Percentiles rank a stretch among this genome's conserved stretches.
These are phyloP conservation scores for Myopa testacea DNA, from an alignment of 2,888 invertebrate genomes.

Conservation along the genomic window DNA sequence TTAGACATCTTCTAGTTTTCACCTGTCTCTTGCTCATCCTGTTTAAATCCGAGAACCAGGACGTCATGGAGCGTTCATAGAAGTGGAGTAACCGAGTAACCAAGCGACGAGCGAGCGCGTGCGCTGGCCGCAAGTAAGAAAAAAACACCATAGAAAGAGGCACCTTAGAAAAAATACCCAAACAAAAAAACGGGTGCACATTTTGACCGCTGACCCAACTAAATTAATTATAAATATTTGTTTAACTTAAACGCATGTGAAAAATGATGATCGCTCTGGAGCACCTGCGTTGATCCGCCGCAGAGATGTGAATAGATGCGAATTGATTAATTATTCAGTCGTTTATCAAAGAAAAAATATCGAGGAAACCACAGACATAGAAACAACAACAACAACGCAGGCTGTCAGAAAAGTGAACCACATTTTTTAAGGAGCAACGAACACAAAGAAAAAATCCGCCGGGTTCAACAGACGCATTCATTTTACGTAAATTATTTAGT, in stretches of 20 bases:
- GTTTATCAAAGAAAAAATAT: background rate
- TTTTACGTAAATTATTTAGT: conserved; percentile 24
- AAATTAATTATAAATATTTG: conserved; percentile 46
- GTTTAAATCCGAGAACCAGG: background rate
- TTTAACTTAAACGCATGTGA: conserved; percentile 37
- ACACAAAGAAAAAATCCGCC: background rate
- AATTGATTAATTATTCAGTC: conserved; percentile 36
- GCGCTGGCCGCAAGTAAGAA: background rate
- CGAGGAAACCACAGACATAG: background rate
- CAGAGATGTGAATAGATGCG: background rate
- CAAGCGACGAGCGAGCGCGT: conserved; percentile 18
- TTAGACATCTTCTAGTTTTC: background rate
- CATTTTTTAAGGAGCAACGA: background rate
- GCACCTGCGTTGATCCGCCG: conserved; percentile 23
- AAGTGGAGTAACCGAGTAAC: conserved; percentile 24
- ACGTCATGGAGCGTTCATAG: conserved; percentile 45
- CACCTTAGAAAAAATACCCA: background rate
- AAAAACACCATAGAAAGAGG: no score
- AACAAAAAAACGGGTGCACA: conserved; percentile 27
- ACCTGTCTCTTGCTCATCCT: background rate
- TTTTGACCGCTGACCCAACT: conserved; percentile 15
- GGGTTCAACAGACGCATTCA: conserved; percentile 34
- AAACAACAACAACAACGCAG: background rate
- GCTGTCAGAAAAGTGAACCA: background rate
- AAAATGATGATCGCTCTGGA: conserved; percentile 33